These are phyloP conservation scores for Entomyzon cyanotis DNA, from an alignment of 2,113 vertebrate genomes.

Conservation along the genomic window DNA sequence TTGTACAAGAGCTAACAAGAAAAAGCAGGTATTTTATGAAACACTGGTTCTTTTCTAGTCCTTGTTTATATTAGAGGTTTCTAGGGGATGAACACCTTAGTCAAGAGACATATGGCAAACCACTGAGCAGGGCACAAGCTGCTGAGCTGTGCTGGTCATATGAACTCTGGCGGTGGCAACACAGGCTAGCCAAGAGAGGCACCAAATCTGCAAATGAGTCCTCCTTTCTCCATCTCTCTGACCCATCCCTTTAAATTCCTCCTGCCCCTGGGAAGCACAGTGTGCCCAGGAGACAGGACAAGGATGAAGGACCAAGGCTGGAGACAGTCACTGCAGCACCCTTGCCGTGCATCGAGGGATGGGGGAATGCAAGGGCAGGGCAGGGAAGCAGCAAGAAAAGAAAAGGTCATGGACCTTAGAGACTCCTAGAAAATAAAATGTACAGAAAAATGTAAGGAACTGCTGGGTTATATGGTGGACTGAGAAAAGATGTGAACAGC, in stretches of 20 bases:
- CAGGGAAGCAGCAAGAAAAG: accelerated
- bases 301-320: background rate
- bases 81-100: background rate
- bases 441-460: background rate
- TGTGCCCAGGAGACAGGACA: background rate
- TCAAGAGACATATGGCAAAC: background rate
- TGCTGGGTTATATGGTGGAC: accelerated
- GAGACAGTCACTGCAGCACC: background rate
- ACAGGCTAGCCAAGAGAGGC: background rate
- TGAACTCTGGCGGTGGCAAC: background rate
- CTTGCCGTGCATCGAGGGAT: accelerated
- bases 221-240: background rate
- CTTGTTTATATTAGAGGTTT: background rate
- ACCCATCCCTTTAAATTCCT: background rate
- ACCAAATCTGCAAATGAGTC: background rate
- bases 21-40: background rate
- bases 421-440: background rate
- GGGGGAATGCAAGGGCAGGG: accelerated
- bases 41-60: background rate
- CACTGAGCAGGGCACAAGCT: background rate
- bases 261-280: background rate
- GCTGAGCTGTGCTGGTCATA: background rate
- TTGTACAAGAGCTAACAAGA: background rate
- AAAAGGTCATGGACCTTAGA: background rate
- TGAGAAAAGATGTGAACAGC: background rate